Evolutionary conservation across 1,140 invertebrate species (phyloP).

Genomic region (Idris sp.): DNA sequence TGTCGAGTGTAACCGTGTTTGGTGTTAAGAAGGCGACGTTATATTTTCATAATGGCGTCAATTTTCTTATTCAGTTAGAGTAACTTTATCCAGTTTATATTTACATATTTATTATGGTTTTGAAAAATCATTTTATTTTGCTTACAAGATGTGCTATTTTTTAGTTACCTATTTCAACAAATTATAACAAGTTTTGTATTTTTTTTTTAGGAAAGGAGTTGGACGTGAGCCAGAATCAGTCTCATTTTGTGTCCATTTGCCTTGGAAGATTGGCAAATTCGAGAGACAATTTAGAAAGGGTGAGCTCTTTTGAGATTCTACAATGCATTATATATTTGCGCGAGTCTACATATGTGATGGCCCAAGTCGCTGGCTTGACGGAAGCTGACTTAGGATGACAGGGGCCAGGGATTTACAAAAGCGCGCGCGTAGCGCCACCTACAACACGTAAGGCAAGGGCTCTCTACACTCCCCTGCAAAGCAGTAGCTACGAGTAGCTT

Average conservation of each 20-base stretch:
- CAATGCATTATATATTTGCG: conserved; percentile 55
- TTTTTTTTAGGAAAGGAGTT: too few species aligned
- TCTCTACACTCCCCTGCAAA: conserved; percentile 62
- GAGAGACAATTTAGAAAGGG: too few species aligned
- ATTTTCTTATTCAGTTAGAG: conserved; percentile 46
- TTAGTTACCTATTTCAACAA: too few species aligned
- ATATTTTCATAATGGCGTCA: conserved; percentile 28
- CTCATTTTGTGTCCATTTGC: too few species aligned
- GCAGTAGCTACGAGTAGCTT: conserved; percentile 69
- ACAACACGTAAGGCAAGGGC: conserved; percentile 66
- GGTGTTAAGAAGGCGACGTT: conserved; percentile 2
- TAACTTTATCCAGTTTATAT: too few species aligned
- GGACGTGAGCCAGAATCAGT: too few species aligned
- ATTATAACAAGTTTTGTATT: too few species aligned
- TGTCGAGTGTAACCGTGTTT: conserved; percentile 14
- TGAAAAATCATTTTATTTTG: too few species aligned
- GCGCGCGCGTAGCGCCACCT: conserved; percentile 39
- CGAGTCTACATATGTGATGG: conserved; percentile 55
- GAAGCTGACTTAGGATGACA: conserved; percentile 55
- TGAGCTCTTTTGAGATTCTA: conserved; percentile 24
- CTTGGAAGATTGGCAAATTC: too few species aligned
- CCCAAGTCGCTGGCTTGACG: conserved; percentile 52
- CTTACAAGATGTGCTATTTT: too few species aligned
- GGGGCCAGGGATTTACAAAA: conserved; percentile 61
- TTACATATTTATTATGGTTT: too few species aligned